Evolutionary conservation across 2,113 vertebrate species (phyloP), one percentile per base, ranked within the genome.

Genomic region (Pontoporia blainvillei): DNA sequence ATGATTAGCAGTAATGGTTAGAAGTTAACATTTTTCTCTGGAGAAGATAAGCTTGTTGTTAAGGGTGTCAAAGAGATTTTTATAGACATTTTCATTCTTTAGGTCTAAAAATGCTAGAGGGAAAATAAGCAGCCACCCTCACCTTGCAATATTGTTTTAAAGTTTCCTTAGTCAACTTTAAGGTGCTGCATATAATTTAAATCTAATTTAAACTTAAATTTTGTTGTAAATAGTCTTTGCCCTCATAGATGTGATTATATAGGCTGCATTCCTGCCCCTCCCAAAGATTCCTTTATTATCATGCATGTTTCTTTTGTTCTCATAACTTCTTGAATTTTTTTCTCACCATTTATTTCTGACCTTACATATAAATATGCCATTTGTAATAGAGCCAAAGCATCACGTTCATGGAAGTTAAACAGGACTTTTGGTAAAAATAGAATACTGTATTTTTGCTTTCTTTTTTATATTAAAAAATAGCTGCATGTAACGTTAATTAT

Each of bases 301-400:
- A 95, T 29, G 49, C 85, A 21, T 31, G 29, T 97, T 69, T 66
- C 6, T 89, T 54, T 86, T 78, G 97, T 95, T 82, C 23, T 1
- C 2, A 88, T 52, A 86, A 86, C 69, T 93, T 94, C 41, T 88
- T 95, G 66, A 88, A 86, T 87, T 94, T 96, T 96, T 78, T 92
- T 95, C n/a, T 96, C 57, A 41, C 31, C 86, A 0, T 66, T 90
- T 96, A 31, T 21, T 4, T 97, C 29, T 41, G 81, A 91, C 4
- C 15, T 90, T 86, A 87, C 46, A 17, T 54, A 66, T 86, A 91
- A 87, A 14, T 20, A 13, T 44, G 29, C 1, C 29, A 88, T 94
- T 61, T 96, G 64, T 93, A 97, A 86, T 90, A 49, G 69, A 95
- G 44, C 11, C 95, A 21, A 81, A 89, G 0, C 54, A 78, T 98